phyloP scores from a whole-genome alignment of 2,113 vertebrate species.

The Isichthys henryi region DNA sequence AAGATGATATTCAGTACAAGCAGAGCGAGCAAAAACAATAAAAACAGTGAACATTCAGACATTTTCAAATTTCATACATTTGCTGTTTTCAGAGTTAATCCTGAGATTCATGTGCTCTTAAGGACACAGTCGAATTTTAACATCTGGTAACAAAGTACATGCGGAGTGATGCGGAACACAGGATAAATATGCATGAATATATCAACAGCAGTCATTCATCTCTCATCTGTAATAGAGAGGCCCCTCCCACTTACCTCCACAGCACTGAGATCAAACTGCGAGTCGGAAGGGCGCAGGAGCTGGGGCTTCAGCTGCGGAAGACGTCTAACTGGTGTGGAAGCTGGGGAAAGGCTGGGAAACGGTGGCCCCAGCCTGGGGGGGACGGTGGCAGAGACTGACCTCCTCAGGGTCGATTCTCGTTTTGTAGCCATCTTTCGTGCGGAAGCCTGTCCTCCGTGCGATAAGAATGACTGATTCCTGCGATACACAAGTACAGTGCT shows the following conservation, averaged over 20 bases:
- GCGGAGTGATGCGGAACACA: neutral
- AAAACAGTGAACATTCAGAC: neutral
- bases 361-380: constrained; percentile 60
- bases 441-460: neutral
- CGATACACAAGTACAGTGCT: constrained; percentile 6
- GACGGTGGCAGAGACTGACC: constrained; percentile 49
- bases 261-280: constrained; percentile 61
- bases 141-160: neutral
- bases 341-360: constrained; percentile 39
- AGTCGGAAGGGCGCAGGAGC: constrained; percentile 59
- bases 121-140: neutral
- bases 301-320: constrained; percentile 53
- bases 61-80: neutral
- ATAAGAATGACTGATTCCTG: neutral
- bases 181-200: neutral
- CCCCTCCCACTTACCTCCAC: constrained; percentile 55
- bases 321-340: constrained; percentile 43
- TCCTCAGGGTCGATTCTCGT: constrained; percentile 62
- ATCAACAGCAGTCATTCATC: neutral
- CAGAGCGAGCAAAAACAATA: neutral
- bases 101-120: neutral
- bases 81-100: neutral
- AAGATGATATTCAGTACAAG: neutral
- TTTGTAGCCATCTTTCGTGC: constrained; percentile 53
- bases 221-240: neutral